These are phyloP conservation scores for Drosophila pachea DNA, from an alignment of 1,140 invertebrate genomes.

Conservation along the genomic window DNA sequence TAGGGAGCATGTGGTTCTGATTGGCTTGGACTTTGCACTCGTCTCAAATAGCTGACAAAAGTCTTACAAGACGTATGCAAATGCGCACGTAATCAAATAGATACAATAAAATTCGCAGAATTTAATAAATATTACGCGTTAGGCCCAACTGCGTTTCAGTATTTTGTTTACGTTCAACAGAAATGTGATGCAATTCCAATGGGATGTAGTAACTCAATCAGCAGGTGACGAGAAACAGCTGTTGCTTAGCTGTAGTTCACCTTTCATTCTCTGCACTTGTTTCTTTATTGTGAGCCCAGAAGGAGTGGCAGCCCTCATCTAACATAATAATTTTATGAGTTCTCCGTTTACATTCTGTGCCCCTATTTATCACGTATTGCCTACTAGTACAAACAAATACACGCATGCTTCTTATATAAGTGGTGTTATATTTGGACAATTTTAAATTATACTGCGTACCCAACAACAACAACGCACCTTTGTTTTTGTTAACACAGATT, in stretches of 20 bases:
- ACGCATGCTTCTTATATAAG: constrained; percentile 59
- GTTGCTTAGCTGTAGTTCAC: constrained; percentile 43
- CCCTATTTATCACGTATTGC: constrained; percentile 1
- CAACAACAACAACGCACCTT: constrained; percentile 55
- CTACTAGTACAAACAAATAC: constrained; percentile 7
- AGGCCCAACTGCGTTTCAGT: constrained; percentile 4
- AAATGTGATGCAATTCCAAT: constrained; percentile 54
- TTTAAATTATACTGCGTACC: constrained; percentile 37
- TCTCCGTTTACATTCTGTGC: neutral
- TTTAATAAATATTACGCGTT: neutral
- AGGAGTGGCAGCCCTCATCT: neutral
- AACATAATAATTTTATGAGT: neutral
- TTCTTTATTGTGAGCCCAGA: constrained; percentile 15
- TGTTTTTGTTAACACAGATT: constrained; percentile 69
- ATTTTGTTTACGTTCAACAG: constrained; percentile 26
- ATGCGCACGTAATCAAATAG: constrained; percentile 4
- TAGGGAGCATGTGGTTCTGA: constrained; percentile 14
- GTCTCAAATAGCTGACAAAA: constrained; percentile 1
- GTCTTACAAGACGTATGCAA: constrained; percentile 10
- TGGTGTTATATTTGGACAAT: constrained; percentile 49
- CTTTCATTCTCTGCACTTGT: constrained; percentile 5
- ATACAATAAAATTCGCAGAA: neutral
- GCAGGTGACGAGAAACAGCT: constrained; percentile 46
- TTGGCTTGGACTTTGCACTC: constrained; percentile 40
- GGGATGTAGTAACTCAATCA: constrained; percentile 30